These are phyloP conservation scores for Psephotus haematonotus DNA, from an alignment of 2,113 vertebrate genomes.

Conservation along the genomic window DNA sequence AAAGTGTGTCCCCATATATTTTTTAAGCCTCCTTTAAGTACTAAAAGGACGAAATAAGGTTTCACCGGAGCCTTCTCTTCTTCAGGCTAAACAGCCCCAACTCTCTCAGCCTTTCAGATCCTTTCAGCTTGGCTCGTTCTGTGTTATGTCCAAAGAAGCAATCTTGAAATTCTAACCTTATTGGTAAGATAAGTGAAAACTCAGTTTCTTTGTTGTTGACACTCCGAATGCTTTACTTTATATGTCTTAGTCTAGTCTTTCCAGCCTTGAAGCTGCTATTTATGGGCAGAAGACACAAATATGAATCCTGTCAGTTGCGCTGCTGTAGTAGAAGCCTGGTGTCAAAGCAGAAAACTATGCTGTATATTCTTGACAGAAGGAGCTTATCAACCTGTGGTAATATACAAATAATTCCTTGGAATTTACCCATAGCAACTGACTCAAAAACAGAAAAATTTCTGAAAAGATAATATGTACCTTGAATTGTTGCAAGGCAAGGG, in stretches of 20 bases:
- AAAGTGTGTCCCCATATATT: not conserved
- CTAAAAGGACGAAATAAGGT: not conserved
- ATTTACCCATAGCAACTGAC: not conserved
- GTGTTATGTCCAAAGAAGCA: not conserved
- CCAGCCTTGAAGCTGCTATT: not conserved
- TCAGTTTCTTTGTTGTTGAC: rapidly evolving
- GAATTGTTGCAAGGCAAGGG: not conserved
- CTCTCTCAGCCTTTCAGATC: not conserved
- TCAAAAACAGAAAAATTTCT: not conserved
- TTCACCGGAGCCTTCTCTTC: not conserved
- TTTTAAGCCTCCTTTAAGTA: not conserved
- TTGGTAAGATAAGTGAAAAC: not conserved
- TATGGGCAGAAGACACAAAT: not conserved
- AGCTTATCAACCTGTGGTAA: not conserved
- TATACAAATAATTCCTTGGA: not conserved
- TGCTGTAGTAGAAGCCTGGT: not conserved
- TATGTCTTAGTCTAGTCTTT: not conserved
- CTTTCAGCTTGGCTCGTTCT: not conserved
- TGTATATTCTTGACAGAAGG: not conserved
- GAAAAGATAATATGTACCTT: not conserved
- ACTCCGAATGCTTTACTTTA: not conserved
- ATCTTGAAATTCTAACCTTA: not conserved
- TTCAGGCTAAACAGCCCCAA: not conserved
- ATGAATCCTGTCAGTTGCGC: not conserved
- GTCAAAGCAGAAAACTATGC: not conserved